phyloP scores from a whole-genome alignment of 2,888 invertebrate species.

The Cephus rjabovi region DNA sequence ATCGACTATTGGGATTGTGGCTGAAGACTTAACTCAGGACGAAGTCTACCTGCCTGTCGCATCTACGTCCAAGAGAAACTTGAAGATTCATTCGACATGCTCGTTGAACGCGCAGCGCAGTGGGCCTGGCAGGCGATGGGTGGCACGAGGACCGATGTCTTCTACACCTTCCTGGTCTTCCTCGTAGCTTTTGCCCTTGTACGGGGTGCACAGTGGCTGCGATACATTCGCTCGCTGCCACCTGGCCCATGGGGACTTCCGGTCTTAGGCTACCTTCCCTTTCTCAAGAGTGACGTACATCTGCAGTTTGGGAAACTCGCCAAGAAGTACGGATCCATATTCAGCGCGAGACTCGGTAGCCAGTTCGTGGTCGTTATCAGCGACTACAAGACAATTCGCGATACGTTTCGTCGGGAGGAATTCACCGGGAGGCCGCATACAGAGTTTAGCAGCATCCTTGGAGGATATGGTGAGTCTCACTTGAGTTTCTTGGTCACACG shows the following conservation, averaged over 20 bases:
- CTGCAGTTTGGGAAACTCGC: slow-evolving; percentile 82
- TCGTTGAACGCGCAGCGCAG: slow-evolving; percentile 50
- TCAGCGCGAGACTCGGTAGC: slow-evolving; percentile 84
- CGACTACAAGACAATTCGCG: slow-evolving; percentile 87
- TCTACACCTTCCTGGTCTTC: slow-evolving; percentile 66
- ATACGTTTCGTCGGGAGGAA: slow-evolving; percentile 86
- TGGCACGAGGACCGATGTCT: slow-evolving; percentile 39
- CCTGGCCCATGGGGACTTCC: slow-evolving; percentile 93
- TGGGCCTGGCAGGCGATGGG: slow-evolving; percentile 48
- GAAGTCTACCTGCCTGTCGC: not conserved
- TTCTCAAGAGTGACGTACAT: slow-evolving; percentile 80
- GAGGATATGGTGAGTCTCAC: slow-evolving; percentile 85
- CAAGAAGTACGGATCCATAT: slow-evolving; percentile 82
- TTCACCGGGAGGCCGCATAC: slow-evolving; percentile 90
- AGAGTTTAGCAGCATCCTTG: slow-evolving; percentile 86
- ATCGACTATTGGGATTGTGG: not conserved
- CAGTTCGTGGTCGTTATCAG: slow-evolving; percentile 87
- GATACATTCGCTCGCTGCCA: slow-evolving; percentile 71
- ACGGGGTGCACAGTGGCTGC: slow-evolving; percentile 60
- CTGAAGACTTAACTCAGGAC: not conserved
- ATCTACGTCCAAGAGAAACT: not conserved
- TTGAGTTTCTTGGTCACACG: too few species aligned
- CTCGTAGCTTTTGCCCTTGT: slow-evolving; percentile 66
- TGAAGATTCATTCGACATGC: slow-evolving; percentile 36
- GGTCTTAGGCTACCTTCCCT: slow-evolving; percentile 85